Conservation (phyloP, 2,888 invertebrate genomes). For the Acanthococcus lagerstroemiae region DNA sequence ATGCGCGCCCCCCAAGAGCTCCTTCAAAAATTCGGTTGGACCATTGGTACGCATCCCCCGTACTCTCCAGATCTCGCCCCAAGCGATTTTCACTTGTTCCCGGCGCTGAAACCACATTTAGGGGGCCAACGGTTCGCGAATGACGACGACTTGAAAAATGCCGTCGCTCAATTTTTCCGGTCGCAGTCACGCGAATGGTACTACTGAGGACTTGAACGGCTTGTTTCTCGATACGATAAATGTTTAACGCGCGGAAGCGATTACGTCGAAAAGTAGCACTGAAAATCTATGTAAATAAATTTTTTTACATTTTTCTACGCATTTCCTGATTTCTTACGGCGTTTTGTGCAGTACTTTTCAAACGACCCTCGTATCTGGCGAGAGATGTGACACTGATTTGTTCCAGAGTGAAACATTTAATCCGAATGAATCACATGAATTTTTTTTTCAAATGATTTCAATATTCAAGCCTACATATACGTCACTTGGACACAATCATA, state of each 20-base stretch:
- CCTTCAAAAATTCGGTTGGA: conserved; percentile 33
- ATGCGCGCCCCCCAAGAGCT: conserved; percentile 31
- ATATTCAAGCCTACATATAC: too few relatives aligned
- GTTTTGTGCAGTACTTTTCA: background rate
- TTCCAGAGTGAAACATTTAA: too few relatives aligned
- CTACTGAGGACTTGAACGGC: too few relatives aligned
- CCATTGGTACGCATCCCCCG: conserved; percentile 33
- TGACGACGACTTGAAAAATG: conserved; percentile 1
- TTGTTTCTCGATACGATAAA: background rate
- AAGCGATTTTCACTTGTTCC: conserved; percentile 33
- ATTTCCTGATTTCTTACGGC: background rate
- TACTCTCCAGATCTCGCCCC: conserved; percentile 33
- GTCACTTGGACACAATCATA: too few relatives aligned
- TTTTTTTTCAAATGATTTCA: too few relatives aligned
- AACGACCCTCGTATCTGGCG: background rate
- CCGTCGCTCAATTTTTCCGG: background rate
- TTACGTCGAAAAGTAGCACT: background rate
- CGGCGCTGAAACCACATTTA: conserved; percentile 26
- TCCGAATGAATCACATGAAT: too few relatives aligned
- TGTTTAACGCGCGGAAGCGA: background rate
- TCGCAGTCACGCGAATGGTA: background rate
- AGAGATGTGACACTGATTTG: too few relatives aligned
- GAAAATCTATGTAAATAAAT: background rate
- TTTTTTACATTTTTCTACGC: background rate
- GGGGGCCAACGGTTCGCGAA: conserved; percentile 21